phyloP scores from a whole-genome alignment of 2,113 vertebrate genomes.

The Larimichthys polyactis region DNA sequence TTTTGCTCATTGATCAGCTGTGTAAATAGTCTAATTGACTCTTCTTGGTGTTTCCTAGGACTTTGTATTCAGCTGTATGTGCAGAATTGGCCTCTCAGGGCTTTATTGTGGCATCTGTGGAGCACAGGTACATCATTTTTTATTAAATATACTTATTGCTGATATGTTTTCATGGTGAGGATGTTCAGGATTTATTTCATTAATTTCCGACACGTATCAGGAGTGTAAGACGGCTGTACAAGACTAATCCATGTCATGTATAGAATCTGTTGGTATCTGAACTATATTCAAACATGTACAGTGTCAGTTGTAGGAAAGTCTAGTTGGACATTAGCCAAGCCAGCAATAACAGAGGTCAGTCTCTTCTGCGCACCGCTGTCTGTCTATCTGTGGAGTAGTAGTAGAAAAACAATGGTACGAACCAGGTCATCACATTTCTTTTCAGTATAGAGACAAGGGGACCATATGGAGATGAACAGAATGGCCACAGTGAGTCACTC shows the following conservation, averaged over 20 bases:
- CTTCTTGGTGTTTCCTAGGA: conserved; percentile 81
- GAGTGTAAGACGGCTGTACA: background rate
- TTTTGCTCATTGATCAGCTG: background rate
- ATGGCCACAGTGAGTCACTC: conserved; percentile 51
- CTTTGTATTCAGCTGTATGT: conserved; percentile 95
- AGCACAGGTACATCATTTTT: conserved; percentile 90
- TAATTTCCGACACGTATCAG: background rate
- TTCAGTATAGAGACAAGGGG: conserved; percentile 71
- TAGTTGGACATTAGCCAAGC: background rate
- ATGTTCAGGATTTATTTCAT: background rate
- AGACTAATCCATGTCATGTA: background rate
- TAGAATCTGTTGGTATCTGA: background rate
- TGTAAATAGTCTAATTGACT: background rate
- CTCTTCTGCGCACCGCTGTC: conserved; percentile 36
- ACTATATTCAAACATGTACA: background rate
- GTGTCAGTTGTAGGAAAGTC: conserved; percentile 37
- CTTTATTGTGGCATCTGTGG: conserved; percentile 94
- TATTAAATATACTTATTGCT: background rate
- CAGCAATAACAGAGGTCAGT: conserved; percentile 43
- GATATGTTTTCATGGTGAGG: background rate
- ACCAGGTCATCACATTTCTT: conserved; percentile 85
- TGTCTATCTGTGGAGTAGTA: conserved; percentile 72
- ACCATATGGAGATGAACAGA: conserved; percentile 74
- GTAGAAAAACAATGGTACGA: conserved; percentile 79
- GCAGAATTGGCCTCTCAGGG: conserved; percentile 93